Evolutionary conservation across 2,113 vertebrate genomes (phyloP), one percentile per base, ranked within the genome.

Genomic region (Donacobius atricapilla): DNA sequence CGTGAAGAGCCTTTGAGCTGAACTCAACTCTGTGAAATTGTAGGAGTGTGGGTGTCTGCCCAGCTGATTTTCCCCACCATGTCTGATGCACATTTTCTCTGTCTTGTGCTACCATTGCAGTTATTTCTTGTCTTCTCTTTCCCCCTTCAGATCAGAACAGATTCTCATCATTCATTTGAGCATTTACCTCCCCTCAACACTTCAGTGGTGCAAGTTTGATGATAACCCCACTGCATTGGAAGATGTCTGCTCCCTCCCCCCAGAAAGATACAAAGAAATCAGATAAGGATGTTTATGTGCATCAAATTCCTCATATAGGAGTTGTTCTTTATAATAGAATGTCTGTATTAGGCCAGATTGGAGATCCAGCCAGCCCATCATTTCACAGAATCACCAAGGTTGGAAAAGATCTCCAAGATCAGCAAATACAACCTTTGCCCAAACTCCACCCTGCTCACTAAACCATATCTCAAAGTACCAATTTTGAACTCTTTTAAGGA

Each of bases 241-340:
- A 57, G 20, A 27, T 2, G 11, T 13, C 25, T 77, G 13, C 28
- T 75, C 8, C 24, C 7, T 75, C 21, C 16, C 33, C 15, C 30
- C 7, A 13, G 63, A 54, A 21, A 60, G 30, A 47, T 21, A 45
- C 6, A 48, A 66, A 70, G 11, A 53, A n/a, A 10, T 45, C n/a
- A 47, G 7, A 31, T 5, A 44, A 42, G 57, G 11, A 15, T 3
- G 4, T 45, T 22, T 53, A 53, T 0, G 0, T 4, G 7, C 18
- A 63, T 35, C 22, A 37, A 11, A 53, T 44, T 53, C 7, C 17
- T 87, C 24, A 12, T 14, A 17, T 3, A 45, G 12, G 20, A 75
- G 11, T 37, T 47, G 18, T 30, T 53, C 17, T 80, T 48, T 70
- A 9, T 50, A 42, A 33, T 5, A 15, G 4, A 87, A 66, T 0